Evolutionary conservation across 1,140 invertebrate species (phyloP), one percentile per base, ranked within the genome.

Genomic region (Drosophila ironensis): DNA sequence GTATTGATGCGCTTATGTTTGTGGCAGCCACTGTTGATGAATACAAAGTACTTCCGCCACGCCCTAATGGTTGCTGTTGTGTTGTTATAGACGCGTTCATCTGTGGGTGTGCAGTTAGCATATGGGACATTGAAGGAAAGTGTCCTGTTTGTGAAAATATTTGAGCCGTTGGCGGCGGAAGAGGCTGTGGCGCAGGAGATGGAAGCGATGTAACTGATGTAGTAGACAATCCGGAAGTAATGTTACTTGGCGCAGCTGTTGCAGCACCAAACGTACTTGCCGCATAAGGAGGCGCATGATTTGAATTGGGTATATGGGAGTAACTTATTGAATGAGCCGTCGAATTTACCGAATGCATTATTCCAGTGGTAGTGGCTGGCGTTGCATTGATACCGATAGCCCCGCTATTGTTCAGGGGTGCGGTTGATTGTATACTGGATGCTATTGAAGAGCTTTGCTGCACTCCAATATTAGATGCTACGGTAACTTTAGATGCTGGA

Each of bases 401-500:
- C 24, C 56, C 51, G 17, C 53, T 45, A 54, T 64, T 76, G 8
- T 72, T 69, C 11, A 86, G 60, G 8, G 87, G 87, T 4, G 87
- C 89, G 19, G 81, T 53, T 5, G 87, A 71, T 20, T 87, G 63
- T 52, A 87, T 30, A 3, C 20, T 59, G 19, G 60, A 46, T 40
- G 42, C 44, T 54, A 45, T 57, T 41, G 44, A 14, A 1, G 28
- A 53, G 25, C 28, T 59, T 20, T 57, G 64, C 22, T 42, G 66
- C 9, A 60, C 33, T 19, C 41, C 17, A 11, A 53, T 42, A 38
- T 46, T 80, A 19, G 91, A 87, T 11, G 91, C 89, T 22, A 90
- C 88, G 57, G 91, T 33, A 5, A 33, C 90, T 17, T 91, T 91
- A 11, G 86, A 27, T 59, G 91, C 69, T 8, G 91, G 91, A 19